phyloP scores from a whole-genome alignment of 1,140 invertebrate species.

The Elysia chlorotica region DNA sequence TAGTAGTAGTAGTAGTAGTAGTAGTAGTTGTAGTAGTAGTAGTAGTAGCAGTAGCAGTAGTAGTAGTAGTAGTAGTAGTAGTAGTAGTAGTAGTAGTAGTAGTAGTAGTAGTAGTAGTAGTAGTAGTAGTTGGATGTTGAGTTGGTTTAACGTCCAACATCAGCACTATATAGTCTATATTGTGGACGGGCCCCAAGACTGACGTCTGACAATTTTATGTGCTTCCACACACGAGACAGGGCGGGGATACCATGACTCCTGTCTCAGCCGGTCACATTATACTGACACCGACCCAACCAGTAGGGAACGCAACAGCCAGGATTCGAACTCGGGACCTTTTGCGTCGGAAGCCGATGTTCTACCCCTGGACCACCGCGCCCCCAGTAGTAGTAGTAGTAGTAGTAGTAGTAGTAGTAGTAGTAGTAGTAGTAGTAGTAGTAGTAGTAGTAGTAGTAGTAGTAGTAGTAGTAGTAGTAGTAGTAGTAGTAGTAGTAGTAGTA shows the following conservation, averaged over 20 bases:
- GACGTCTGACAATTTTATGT: background rate
- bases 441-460: background rate
- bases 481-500: background rate
- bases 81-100: background rate
- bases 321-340: background rate
- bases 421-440: background rate
- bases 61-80: slow-evolving; percentile 10
- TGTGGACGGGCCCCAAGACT: no score
- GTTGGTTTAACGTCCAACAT: background rate
- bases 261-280: background rate
- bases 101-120: background rate
- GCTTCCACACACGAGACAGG: background rate
- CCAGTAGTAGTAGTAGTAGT: background rate
- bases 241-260: background rate
- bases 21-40: slow-evolving; percentile 11
- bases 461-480: background rate
- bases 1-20: slow-evolving; percentile 11
- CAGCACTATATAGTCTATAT: background rate
- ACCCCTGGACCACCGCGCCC: background rate
- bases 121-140: background rate
- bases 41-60: slow-evolving; percentile 5
- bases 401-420: background rate
- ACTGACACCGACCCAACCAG: background rate
- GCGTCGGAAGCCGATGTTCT: background rate
- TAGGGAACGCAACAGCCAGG: background rate